phyloP scores from a whole-genome alignment of 2,888 invertebrate species.

The Melanophora roralis region DNA sequence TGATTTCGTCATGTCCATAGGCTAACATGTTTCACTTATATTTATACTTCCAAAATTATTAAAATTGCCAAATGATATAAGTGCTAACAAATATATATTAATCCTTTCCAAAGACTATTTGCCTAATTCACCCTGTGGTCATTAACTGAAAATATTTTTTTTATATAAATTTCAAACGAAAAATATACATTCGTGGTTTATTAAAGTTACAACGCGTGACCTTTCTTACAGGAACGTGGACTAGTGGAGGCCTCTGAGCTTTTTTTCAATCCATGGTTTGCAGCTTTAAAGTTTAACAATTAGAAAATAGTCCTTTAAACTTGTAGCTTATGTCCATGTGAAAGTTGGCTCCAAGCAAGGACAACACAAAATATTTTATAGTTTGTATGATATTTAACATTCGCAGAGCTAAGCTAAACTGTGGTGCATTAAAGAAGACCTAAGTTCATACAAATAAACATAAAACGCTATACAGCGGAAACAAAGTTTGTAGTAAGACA shows the following conservation, averaged over 20 bases:
- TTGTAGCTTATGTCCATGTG: slow-evolving; percentile 8
- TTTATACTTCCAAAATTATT: too few species aligned
- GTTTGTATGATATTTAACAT: slow-evolving; percentile 31
- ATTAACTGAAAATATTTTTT: slow-evolving; percentile 7
- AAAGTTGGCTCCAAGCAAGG: slow-evolving; percentile 24
- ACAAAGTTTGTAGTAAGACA: background rate
- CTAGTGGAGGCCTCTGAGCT: slow-evolving; percentile 37
- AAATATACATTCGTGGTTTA: background rate
- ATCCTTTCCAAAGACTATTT: too few species aligned
- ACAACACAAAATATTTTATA: slow-evolving; percentile 15
- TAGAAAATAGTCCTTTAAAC: slow-evolving; percentile 6
- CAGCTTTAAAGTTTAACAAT: background rate
- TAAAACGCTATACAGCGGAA: background rate
- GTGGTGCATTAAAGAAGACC: too few species aligned
- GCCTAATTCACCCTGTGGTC: slow-evolving; percentile 3
- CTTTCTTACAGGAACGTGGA: slow-evolving; percentile 44
- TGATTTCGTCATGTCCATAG: too few species aligned
- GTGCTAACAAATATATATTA: too few species aligned
- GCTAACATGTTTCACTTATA: too few species aligned
- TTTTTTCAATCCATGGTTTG: slow-evolving; percentile 23
- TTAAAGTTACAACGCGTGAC: slow-evolving; percentile 47
- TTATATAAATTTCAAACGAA: background rate
- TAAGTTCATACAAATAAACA: too few species aligned
- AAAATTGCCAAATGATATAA: too few species aligned
- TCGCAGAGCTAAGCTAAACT: background rate